Percentiles rank a stretch among this genome's conserved stretches.
Conservation (phyloP, 92 coral and sea anemone genomes). For the Diadumene lineata region DNA sequence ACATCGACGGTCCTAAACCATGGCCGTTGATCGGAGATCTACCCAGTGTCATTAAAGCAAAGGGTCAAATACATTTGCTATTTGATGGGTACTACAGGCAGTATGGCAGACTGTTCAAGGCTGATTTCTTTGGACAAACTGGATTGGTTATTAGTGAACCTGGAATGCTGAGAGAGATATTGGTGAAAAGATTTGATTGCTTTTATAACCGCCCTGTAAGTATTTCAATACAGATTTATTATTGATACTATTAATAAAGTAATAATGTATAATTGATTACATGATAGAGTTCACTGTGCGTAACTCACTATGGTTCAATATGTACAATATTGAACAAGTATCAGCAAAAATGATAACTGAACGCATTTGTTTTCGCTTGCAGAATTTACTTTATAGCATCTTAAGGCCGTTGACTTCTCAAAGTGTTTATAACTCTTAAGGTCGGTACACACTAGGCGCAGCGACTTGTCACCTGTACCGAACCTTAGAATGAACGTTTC, state of each 20-base stretch:
- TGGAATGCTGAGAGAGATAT: constrained; percentile 48
- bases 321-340: no score
- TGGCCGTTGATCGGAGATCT: constrained; percentile 53
- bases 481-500: no score
- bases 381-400: no score
- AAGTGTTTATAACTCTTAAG: no score
- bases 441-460: no score
- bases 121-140: constrained; percentile 28
- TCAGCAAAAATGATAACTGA: no score
- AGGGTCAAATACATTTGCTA: constrained; percentile 37
- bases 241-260: background rate
- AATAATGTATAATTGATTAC: no score
- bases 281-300: no score
- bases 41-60: constrained; percentile 26
- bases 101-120: constrained; percentile 50
- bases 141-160: constrained; percentile 47
- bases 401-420: no score
- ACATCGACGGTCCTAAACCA: constrained; percentile 55
- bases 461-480: no score
- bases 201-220: constrained; percentile 60
- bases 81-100: constrained; percentile 54
- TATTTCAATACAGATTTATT: background rate
- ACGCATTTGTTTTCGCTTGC: no score
- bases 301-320: no score
- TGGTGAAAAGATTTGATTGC: constrained; percentile 57